Base-by-base conservation (phyloP, 2,888 invertebrate species). In the Aproaerema taeniolella region DNA sequence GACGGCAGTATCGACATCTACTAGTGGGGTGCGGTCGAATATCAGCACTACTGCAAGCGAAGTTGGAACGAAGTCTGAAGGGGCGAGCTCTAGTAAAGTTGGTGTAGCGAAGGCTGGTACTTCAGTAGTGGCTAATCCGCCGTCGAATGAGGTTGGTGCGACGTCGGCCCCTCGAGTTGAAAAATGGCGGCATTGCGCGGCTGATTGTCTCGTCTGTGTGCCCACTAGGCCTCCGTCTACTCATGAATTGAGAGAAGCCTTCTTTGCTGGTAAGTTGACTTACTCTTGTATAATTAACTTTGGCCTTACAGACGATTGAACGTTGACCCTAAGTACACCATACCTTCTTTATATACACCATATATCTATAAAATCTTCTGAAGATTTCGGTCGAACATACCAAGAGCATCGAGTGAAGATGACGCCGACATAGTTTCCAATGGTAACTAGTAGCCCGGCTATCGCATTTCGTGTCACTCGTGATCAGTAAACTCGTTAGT, bases 231-330 rank as follows among this genome's bases (percentile, higher is more conserved):
- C 86, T 37, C 80, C 74, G 0, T 80, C 82, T 1, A 71, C 79
- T 6, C 79, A 85, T 34, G 82, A 87, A 48, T 53, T 87, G 34
- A 67, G 87, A 1, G 85, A 87, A 48, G 86, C 85, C 0, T 87
- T 87, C 55, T 87, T 87, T 52, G 75, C 83, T 42, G 83, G 86
- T 83, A 42, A 47, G 39, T 43, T 20, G 4, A 20, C 20, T 4
- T 20, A n/a, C n/a, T n/a, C n/a, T n/a, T n/a, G n/a, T n/a, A n/a
- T n/a, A n/a, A n/a, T n/a, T n/a, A n/a, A n/a, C n/a, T n/a, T n/a
- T n/a, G n/a, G n/a, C n/a, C n/a, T n/a, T n/a, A n/a, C n/a, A n/a
- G n/a, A n/a, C n/a, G n/a, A n/a, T n/a, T n/a, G n/a, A n/a, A n/a
- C n/a, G n/a, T n/a, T n/a, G n/a, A n/a, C n/a, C n/a, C n/a, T n/a